Evolutionary conservation across 2,113 vertebrate species (phyloP).

Genomic region (Dasypus novemcinctus): DNA sequence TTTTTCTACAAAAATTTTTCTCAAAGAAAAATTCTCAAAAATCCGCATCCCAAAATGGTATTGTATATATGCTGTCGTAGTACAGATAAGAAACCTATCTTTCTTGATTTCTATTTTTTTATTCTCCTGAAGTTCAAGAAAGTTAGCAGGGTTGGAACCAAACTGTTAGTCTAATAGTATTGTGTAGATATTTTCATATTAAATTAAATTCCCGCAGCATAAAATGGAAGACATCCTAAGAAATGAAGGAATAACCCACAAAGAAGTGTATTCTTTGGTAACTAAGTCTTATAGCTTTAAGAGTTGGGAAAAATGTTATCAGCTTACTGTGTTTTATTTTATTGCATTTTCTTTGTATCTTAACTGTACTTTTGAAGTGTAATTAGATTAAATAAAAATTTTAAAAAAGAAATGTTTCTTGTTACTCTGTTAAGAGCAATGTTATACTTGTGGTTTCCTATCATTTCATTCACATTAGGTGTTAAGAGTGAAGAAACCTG

Average conservation of each 20-base stretch:
- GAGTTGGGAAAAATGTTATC: slow-evolving; percentile 70
- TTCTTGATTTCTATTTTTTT: slow-evolving; percentile 50
- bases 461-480: neutral
- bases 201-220: slow-evolving; percentile 19
- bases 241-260: slow-evolving; percentile 67
- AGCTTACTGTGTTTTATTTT: slow-evolving; percentile 75
- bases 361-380: slow-evolving; percentile 81
- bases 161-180: neutral
- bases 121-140: slow-evolving; percentile 15
- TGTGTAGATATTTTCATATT: slow-evolving; percentile 34
- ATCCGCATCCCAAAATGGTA: slow-evolving; percentile 24
- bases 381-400: slow-evolving; percentile 83
- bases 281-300: slow-evolving; percentile 63
- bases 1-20: slow-evolving; percentile 43
- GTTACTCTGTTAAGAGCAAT: slow-evolving; percentile 71
- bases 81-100: slow-evolving; percentile 34
- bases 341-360: slow-evolving; percentile 80
- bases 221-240: slow-evolving; percentile 36
- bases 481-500: slow-evolving; percentile 20
- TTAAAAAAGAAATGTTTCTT: slow-evolving; percentile 75
- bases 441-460: slow-evolving; percentile 52
- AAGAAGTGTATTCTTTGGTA: slow-evolving; percentile 53
- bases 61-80: neutral
- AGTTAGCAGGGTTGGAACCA: slow-evolving; percentile 8
- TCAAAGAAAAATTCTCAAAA: slow-evolving; percentile 37